A percentile compares a stretch with the other conserved stretches of the same genome.
Evolutionary conservation across 1,140 invertebrate genomes (phyloP).

Genomic region (Diabrotica undecimpunctata): DNA sequence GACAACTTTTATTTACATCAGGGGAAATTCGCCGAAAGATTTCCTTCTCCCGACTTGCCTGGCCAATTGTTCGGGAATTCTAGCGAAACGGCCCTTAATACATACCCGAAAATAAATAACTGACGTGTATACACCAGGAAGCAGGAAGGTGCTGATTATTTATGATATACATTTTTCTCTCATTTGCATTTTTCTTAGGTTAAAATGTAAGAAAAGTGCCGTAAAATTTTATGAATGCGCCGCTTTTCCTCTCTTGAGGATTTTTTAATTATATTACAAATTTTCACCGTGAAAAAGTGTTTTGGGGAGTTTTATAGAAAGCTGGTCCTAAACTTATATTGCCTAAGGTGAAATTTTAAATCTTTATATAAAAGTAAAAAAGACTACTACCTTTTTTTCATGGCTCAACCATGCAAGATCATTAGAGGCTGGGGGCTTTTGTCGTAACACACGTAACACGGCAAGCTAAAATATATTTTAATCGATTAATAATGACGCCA

Average conservation of each 20-base stretch:
- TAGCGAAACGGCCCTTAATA: constrained; percentile 43
- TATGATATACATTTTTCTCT: constrained; percentile 44
- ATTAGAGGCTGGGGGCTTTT: no score
- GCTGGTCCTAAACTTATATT: no score
- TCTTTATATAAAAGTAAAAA: no score
- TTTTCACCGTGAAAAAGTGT: no score
- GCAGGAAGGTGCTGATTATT: constrained; percentile 46
- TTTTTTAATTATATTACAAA: neutral
- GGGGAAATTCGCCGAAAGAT: constrained; percentile 46
- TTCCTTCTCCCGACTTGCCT: constrained; percentile 38
- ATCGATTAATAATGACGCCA: no score
- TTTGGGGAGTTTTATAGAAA: no score
- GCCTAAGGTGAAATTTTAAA: no score
- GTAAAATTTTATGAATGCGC: constrained; percentile 43
- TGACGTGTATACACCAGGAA: constrained; percentile 36
- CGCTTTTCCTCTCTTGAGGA: constrained; percentile 4
- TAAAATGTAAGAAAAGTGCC: constrained; percentile 38
- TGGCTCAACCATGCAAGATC: no score
- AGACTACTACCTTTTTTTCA: no score
- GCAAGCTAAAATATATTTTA: no score
- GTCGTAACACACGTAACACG: no score
- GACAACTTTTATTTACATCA: constrained; percentile 47
- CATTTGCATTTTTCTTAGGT: constrained; percentile 46
- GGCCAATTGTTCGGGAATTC: constrained; percentile 42
- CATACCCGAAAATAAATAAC: constrained; percentile 44